Percentiles rank a stretch among this genome's conserved stretches.
These are phyloP conservation scores for Morpho deidamia DNA, from an alignment of 2,888 invertebrate species.

Conservation along the genomic window DNA sequence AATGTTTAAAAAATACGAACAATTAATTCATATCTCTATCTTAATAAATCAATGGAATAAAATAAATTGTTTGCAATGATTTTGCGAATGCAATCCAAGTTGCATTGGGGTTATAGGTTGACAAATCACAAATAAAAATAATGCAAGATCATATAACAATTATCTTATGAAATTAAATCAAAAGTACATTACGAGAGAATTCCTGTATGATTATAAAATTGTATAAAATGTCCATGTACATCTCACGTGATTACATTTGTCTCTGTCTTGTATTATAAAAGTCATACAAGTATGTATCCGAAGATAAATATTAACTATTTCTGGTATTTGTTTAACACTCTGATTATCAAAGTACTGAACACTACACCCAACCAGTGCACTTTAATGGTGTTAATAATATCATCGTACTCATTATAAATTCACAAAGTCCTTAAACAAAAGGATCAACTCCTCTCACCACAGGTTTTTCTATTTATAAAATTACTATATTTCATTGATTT, in stretches of 20 bases:
- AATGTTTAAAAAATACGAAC: slow-evolving; percentile 53
- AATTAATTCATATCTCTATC: slow-evolving; percentile 41
- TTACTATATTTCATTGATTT: slow-evolving; percentile 70
- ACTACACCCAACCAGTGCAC: slow-evolving; percentile 57
- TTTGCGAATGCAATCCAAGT: slow-evolving; percentile 6
- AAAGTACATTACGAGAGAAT: slow-evolving; percentile 72
- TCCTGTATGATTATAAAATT: slow-evolving; percentile 65
- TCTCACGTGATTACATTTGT: slow-evolving; percentile 63
- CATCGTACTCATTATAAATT: slow-evolving; percentile 38
- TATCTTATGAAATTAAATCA: slow-evolving; percentile 27
- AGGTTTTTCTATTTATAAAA: slow-evolving; percentile 75
- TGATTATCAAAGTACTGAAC: slow-evolving; percentile 47
- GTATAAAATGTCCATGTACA: slow-evolving; percentile 68
- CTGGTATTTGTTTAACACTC: slow-evolving; percentile 41
- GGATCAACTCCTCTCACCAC: slow-evolving; percentile 76
- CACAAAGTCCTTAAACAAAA: slow-evolving; percentile 63
- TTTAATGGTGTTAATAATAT: slow-evolving; percentile 46
- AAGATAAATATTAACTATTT: slow-evolving; percentile 36
- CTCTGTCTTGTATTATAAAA: slow-evolving; percentile 68
- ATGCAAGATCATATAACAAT: slow-evolving; percentile 13
- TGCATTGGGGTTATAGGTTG: slow-evolving; percentile 6
- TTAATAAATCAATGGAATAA: slow-evolving; percentile 26
- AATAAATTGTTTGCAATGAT: slow-evolving; percentile 15
- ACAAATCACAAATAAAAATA: slow-evolving; percentile 13
- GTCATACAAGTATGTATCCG: slow-evolving; percentile 58